Conservation (phyloP, 2,888 invertebrate genomes). For the Drosophila koepferae region DNA sequence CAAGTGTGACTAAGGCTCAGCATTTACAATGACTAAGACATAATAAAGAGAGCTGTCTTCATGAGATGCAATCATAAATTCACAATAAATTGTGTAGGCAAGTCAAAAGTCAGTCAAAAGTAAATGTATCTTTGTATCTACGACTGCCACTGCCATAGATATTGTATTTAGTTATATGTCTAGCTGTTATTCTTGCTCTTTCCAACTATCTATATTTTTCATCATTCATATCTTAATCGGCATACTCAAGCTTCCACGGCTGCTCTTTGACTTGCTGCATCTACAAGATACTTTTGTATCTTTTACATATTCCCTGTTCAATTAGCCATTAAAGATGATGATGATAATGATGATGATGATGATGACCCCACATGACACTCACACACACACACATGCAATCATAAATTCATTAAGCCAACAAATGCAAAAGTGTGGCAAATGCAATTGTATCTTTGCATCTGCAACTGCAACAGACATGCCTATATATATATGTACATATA, state of each 20-base stretch:
- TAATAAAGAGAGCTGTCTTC: neutral
- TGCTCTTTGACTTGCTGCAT: neutral
- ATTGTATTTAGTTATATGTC: neutral
- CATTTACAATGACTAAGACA: neutral
- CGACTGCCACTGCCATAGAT: neutral
- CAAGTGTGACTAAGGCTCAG: neutral
- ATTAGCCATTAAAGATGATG: neutral
- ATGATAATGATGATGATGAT: neutral
- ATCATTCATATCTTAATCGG: neutral
- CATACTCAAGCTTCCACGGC: neutral
- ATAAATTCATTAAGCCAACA: slow-evolving; percentile 6
- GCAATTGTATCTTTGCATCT: slow-evolving; percentile 9
- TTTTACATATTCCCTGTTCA: neutral
- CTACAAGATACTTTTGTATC: slow-evolving; percentile 5
- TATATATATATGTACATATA: neutral
- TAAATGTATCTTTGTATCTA: slow-evolving; percentile 8
- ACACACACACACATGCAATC: neutral
- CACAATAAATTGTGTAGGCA: too few species aligned
- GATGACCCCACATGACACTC: neutral
- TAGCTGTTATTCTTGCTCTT: neutral
- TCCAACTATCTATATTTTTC: neutral
- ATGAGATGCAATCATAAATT: neutral
- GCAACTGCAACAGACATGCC: neutral
- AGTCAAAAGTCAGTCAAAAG: too few species aligned
- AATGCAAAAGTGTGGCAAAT: slow-evolving; percentile 3